Evolutionary conservation across 2,797 vertebrate genomes (phyloP).

Genomic region (Helarctos malayanus): DNA sequence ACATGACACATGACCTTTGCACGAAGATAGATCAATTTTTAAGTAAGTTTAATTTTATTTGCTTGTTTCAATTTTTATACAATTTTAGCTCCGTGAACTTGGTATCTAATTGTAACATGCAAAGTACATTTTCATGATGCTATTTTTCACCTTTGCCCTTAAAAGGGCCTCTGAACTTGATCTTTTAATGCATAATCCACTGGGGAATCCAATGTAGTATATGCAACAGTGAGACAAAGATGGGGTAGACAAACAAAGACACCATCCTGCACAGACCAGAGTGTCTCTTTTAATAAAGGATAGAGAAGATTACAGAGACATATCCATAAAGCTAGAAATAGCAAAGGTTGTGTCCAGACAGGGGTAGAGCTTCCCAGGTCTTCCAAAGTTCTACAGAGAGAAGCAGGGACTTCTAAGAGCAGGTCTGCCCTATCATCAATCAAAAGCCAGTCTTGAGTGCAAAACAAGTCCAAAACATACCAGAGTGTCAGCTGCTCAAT

Average conservation of each 20-base stretch:
- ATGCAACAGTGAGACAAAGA: neutral
- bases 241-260: neutral
- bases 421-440: neutral
- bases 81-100: constrained; percentile 47
- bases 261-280: neutral
- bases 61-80: constrained; percentile 53
- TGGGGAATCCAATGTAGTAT: neutral
- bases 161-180: constrained; percentile 29
- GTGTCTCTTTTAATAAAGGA: neutral
- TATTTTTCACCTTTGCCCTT: constrained; percentile 40
- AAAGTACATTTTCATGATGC: neutral
- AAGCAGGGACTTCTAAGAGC: neutral
- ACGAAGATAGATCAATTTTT: constrained; percentile 35
- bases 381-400: neutral
- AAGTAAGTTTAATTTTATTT: constrained; percentile 57
- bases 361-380: neutral
- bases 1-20: constrained; percentile 1
- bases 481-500: neutral
- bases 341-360: neutral
- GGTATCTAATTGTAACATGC: neutral
- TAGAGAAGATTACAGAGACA: neutral
- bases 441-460: neutral
- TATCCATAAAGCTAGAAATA: neutral
- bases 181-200: neutral
- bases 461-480: neutral